A percentile compares a stretch with the other conserved stretches of the same genome.
Conservation (phyloP, 2,113 vertebrate species). For the Poecile atricapillus region DNA sequence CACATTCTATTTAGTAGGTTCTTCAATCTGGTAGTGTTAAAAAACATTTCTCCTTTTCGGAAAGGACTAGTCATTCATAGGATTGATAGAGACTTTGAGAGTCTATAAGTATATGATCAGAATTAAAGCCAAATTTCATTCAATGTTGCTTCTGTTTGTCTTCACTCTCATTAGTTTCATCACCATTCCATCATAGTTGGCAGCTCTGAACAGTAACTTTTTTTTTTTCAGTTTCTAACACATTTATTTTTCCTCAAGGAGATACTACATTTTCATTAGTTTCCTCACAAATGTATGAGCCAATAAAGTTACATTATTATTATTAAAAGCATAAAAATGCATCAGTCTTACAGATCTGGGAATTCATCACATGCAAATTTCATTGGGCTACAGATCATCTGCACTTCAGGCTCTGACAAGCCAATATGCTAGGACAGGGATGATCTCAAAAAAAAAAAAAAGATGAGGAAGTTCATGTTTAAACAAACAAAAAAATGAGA, state of each 20-base stretch:
- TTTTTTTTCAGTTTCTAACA: background rate
- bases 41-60: background rate
- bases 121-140: background rate
- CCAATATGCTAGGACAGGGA: background rate
- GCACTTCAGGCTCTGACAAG: background rate
- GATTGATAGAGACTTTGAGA: background rate
- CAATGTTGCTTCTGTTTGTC: background rate
- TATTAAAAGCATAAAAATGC: conserved; percentile 20
- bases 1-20: background rate
- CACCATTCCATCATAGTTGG: background rate
- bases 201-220: background rate
- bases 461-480: background rate
- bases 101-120: background rate
- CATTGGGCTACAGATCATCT: background rate
- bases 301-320: conserved; percentile 17
- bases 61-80: background rate
- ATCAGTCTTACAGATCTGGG: background rate
- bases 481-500: background rate
- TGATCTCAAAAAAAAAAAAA: background rate
- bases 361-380: background rate
- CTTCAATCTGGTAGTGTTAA: background rate
- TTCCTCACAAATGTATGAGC: conserved; percentile 5
- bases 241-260: background rate
- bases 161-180: background rate
- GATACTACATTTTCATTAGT: conserved; percentile 13